Evolutionary conservation across 1,140 invertebrate species (phyloP).

Genomic region (Papilio xuthus): DNA sequence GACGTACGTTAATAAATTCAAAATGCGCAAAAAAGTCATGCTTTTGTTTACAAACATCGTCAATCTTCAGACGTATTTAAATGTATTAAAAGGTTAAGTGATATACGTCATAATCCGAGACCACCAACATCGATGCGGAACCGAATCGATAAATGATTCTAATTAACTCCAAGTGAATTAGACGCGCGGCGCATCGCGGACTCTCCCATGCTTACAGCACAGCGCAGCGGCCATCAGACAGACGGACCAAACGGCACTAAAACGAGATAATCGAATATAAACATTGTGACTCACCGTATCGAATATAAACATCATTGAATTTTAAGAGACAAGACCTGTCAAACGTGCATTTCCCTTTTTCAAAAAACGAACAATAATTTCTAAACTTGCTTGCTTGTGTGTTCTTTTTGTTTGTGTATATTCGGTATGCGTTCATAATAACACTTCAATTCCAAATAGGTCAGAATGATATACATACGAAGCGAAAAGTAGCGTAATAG

Average conservation of each 20-base stretch:
- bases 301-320: constrained; percentile 3
- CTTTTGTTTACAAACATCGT: no score
- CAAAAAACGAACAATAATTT: not conserved
- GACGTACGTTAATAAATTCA: no score
- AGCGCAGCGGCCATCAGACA: constrained; percentile 40
- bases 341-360: not conserved
- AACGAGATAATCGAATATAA: constrained; percentile 52
- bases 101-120: not conserved
- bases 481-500: no score
- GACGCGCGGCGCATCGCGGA: constrained; percentile 2
- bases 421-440: not conserved
- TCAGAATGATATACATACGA: no score
- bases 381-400: not conserved
- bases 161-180: constrained; percentile 19
- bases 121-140: constrained; percentile 24
- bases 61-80: not conserved
- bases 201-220: not conserved
- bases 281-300: constrained; percentile 33
- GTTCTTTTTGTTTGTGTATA: not conserved
- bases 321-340: not conserved
- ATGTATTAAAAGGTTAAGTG: not conserved
- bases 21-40: no score
- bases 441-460: not conserved
- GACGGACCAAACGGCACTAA: constrained; percentile 46
- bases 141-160: constrained; percentile 3